A percentile compares a stretch with the other conserved stretches of the same genome.
Conservation (phyloP, 2,113 vertebrate species). For the Narcine bancroftii region DNA sequence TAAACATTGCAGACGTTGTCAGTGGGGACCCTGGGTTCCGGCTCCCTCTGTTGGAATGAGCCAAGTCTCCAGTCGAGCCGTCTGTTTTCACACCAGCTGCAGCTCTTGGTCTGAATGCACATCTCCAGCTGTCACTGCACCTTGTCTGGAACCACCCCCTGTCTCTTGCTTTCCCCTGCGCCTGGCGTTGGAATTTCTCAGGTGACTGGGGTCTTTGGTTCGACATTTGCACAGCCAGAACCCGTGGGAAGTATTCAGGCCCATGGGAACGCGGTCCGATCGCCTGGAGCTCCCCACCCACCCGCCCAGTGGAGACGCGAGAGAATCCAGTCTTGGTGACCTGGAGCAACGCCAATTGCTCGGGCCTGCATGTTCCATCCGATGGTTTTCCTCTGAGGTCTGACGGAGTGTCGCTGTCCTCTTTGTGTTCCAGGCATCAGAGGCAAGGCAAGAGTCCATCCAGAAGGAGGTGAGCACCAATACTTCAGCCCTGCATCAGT, state of each 20-base stretch:
- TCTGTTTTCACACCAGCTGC: neutral
- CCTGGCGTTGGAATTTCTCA: too few species aligned
- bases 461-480: conserved; percentile 74
- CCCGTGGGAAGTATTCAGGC: neutral
- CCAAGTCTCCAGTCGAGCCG: neutral
- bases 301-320: too few species aligned
- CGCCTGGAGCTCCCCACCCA: too few species aligned
- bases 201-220: neutral
- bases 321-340: too few species aligned
- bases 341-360: too few species aligned
- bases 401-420: conserved; percentile 36
- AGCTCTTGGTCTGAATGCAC: neutral
- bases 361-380: too few species aligned
- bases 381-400: neutral
- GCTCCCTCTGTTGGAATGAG: neutral
- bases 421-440: conserved; percentile 62
- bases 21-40: neutral
- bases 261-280: neutral
- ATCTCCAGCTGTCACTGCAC: neutral
- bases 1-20: neutral
- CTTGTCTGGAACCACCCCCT: neutral
- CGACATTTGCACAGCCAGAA: neutral
- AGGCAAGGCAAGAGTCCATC: conserved; percentile 66
- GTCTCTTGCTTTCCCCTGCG: neutral
- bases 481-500: conserved; percentile 78